Evolutionary conservation across 64 coral and sea anemone species (phyloP).

Genomic region (Pachyseris speciosa): DNA sequence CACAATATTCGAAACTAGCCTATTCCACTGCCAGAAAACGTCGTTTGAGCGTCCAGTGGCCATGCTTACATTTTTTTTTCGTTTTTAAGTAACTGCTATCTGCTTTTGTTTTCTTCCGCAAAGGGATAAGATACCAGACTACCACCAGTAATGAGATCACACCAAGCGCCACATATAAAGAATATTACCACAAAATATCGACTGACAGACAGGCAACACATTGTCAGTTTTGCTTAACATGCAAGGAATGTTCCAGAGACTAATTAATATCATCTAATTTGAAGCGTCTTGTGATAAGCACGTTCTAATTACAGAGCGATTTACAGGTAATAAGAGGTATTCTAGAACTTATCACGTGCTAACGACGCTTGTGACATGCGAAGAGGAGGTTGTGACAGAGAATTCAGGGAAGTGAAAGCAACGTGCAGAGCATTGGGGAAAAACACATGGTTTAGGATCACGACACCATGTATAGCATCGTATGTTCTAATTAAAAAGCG

Average conservation of each 20-base stretch:
- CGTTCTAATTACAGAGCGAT: conserved; percentile 6
- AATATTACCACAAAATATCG: not conserved
- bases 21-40: no score
- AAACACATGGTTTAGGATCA: no score
- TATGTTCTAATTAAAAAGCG: no score
- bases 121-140: not conserved
- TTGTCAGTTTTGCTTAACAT: not conserved
- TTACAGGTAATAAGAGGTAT: not conserved
- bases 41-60: no score
- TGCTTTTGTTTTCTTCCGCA: not conserved
- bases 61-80: no score
- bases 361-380: not conserved
- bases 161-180: no score
- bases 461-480: no score
- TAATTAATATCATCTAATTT: conserved; percentile 5
- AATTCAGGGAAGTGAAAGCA: no score
- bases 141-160: no score
- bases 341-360: not conserved
- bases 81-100: not conserved
- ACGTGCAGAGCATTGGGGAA: no score
- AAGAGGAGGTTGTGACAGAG: not conserved
- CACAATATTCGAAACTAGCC: no score
- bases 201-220: not conserved
- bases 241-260: not conserved
- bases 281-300: conserved; percentile 8